Percentiles rank a stretch among this genome's conserved stretches.
These are phyloP conservation scores for Crioceris asparagi DNA, from an alignment of 2,888 invertebrate species.

Conservation along the genomic window DNA sequence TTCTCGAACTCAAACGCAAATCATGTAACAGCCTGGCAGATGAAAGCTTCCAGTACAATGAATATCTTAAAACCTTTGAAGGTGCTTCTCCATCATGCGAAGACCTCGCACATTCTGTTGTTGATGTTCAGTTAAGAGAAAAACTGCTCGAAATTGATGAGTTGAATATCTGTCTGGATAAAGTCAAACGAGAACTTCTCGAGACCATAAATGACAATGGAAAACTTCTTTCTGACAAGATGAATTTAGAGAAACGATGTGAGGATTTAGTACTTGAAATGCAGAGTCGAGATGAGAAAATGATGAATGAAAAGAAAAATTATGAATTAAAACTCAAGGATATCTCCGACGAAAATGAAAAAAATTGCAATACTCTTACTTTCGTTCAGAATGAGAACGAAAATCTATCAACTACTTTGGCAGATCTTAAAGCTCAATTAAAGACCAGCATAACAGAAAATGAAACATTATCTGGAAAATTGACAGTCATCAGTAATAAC, in stretches of 20 bases:
- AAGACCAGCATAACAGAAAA: neutral
- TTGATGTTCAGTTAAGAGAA: slow-evolving; percentile 37
- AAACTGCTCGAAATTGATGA: slow-evolving; percentile 27
- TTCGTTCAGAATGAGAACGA: too few relatives aligned
- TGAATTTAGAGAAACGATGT: neutral
- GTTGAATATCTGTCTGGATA: slow-evolving; percentile 17
- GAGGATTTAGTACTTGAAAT: neutral
- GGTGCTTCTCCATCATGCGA: slow-evolving; percentile 21
- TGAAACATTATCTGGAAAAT: neutral
- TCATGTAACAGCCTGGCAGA: slow-evolving; percentile 21
- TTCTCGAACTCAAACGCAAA: slow-evolving; percentile 36
- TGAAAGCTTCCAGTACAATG: slow-evolving; percentile 13
- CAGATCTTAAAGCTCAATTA: too few relatives aligned
- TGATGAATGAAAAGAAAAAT: neutral
- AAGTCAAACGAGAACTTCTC: neutral
- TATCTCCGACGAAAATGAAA: too few relatives aligned
- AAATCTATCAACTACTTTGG: too few relatives aligned
- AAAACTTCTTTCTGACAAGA: neutral
- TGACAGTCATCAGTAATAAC: neutral
- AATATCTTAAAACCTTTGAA: too few relatives aligned
- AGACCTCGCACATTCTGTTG: slow-evolving; percentile 34
- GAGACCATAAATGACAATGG: neutral
- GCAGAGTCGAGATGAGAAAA: neutral
- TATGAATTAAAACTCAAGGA: neutral
- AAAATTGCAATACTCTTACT: too few relatives aligned